Evolutionary conservation across 2,888 invertebrate species (phyloP), one percentile per base, ranked within the genome.

Genomic region (Chrysomela aeneicollis): DNA sequence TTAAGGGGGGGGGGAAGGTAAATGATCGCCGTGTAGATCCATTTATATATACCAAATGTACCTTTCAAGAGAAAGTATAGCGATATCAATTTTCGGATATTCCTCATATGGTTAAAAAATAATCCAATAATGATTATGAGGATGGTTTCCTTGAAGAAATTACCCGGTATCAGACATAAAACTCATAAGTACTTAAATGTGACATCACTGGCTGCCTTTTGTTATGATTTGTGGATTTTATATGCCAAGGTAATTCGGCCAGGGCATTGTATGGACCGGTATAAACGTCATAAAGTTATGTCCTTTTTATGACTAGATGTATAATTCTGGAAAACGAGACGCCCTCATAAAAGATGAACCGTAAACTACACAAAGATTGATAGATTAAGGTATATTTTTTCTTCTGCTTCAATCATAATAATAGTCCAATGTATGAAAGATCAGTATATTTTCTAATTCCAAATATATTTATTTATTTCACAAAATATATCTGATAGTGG

Each of bases 221-320:
- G 54, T 21, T 9, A 19, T 22, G 57, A 37, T 35, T 50, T 30
- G 4, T 42, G 35, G 51, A 59, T 59, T 51, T 59, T 51, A 59
- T 18, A 19, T 32, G 21, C 17, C 19, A 4, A 42, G 30, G 59
- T 59, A 51, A 19, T 35, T 59, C 21, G 37, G 49, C 53, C 30
- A 26, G 18, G 32, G 22, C 26, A 22, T n/a, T 61, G 55, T 50
- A 61, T 26, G 61, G 58, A 60, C 52, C 8, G 54, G 55, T 50
- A 55, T 26, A 54, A 61, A 63, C 52, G 63, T 61, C 47, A 37
- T 63, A 59, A 19, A 59, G 55, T 62, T 61, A 54, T 59, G 58
- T 50, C 22, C 42, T 15, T 63, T 67, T 67, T 67, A 61, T 61
- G 52, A 54, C 59, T 26, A 32, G 32, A 42, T 42, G 52, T 60